These are phyloP conservation scores for Passer montanus DNA, from an alignment of 2,113 vertebrate species.

Conservation along the genomic window DNA sequence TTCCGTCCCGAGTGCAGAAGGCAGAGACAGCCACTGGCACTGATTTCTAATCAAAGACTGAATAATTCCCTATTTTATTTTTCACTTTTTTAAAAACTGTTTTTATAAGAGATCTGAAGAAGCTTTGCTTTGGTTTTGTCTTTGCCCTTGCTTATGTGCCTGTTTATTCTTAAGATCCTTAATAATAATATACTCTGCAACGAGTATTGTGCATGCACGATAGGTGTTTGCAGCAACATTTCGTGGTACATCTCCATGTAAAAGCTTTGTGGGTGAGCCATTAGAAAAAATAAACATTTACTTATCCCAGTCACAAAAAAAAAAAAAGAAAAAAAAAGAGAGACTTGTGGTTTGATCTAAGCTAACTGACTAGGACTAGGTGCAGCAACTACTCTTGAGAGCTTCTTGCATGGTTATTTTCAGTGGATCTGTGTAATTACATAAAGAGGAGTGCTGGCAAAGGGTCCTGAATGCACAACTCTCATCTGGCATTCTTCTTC, in stretches of 20 bases:
- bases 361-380: neutral
- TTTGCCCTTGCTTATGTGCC: neutral
- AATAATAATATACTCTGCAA: neutral
- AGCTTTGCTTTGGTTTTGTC: neutral
- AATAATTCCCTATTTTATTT: neutral
- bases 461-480: neutral
- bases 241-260: rapidly evolving
- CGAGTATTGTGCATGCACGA: neutral
- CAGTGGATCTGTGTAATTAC: neutral
- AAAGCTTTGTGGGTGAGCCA: neutral
- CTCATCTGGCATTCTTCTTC: neutral
- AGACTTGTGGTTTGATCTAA: neutral
- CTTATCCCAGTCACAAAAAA: neutral
- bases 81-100: rapidly evolving
- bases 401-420: neutral
- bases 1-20: neutral
- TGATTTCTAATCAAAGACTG: neutral
- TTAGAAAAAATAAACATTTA: neutral
- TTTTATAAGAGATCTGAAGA: neutral
- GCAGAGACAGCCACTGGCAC: neutral
- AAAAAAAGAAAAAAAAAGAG: neutral
- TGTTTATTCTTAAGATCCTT: neutral
- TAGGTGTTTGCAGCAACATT: neutral
- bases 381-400: neutral
- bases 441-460: neutral